Evolutionary conservation across 2,888 invertebrate species (phyloP).

Genomic region (Gymnoscelis rufifasciata): DNA sequence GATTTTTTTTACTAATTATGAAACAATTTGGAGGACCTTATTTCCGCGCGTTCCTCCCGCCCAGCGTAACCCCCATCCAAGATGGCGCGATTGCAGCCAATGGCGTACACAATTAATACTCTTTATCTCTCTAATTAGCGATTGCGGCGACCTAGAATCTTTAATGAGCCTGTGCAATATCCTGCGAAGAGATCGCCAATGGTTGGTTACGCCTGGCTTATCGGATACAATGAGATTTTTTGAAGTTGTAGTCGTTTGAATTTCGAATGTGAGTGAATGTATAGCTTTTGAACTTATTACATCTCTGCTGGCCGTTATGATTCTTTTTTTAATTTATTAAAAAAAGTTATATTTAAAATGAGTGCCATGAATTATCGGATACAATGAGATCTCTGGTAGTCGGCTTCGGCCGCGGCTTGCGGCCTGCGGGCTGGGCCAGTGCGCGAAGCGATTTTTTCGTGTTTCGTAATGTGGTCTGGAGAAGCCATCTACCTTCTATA

Average conservation of each 20-base stretch:
- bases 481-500: too few species aligned
- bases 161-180: slow-evolving; percentile 75
- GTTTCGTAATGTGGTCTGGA: too few species aligned
- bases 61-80: slow-evolving; percentile 26
- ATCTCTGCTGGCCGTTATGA: too few species aligned
- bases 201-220: slow-evolving; percentile 34
- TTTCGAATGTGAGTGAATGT: not conserved
- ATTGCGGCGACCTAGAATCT: slow-evolving; percentile 77
- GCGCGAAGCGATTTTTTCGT: too few species aligned
- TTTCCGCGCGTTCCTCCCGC: slow-evolving; percentile 5
- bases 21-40: not conserved
- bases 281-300: too few species aligned
- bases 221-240: slow-evolving; percentile 21
- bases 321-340: too few species aligned
- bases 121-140: slow-evolving; percentile 75
- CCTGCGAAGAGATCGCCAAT: slow-evolving; percentile 54
- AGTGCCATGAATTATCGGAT: too few species aligned
- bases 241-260: slow-evolving; percentile 4
- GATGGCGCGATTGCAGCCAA: slow-evolving; percentile 66
- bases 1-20: too few species aligned
- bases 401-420: too few species aligned
- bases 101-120: slow-evolving; percentile 76
- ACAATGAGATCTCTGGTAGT: too few species aligned
- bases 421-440: too few species aligned
- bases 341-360: too few species aligned